A percentile compares a stretch with the other conserved stretches of the same genome.
These are phyloP conservation scores for Epizoanthus fatuus DNA, from an alignment of 92 coral and sea anemone species.

Conservation along the genomic window DNA sequence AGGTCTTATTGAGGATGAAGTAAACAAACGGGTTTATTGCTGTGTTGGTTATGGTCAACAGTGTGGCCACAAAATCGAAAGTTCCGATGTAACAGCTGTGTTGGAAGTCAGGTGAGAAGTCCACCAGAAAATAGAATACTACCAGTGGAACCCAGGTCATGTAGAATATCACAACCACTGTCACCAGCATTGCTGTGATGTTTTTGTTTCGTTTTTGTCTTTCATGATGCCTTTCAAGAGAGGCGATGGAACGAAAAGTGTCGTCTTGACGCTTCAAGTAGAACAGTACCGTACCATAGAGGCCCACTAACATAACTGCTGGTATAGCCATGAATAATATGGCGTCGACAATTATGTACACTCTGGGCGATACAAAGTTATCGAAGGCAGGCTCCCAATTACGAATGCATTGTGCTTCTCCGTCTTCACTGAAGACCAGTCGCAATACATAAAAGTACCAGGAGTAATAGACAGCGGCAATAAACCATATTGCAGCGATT, in stretches of 20 bases:
- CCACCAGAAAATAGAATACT: background rate
- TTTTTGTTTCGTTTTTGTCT: conserved; percentile 29
- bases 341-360: background rate
- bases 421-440: background rate
- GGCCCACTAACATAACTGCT: conserved; percentile 8
- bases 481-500: conserved; percentile 6
- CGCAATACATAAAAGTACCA: conserved; percentile 1
- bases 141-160: conserved; percentile 28
- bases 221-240: conserved; percentile 33
- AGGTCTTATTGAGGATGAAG: conserved; percentile 37
- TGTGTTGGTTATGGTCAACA: conserved; percentile 1
- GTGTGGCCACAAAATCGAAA: conserved; percentile 10
- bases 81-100: background rate
- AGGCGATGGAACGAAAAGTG: conserved; percentile 33
- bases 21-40: conserved; percentile 34
- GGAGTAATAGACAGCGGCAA: conserved; percentile 12
- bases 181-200: conserved; percentile 30
- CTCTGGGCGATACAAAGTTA: background rate
- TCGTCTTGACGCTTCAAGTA: conserved; percentile 23
- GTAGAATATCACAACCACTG: conserved; percentile 15
- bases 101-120: background rate
- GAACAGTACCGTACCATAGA: background rate
- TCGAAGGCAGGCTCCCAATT: conserved; percentile 36
- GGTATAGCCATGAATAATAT: conserved; percentile 19
- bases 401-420: background rate